Conservation (phyloP, 2,888 invertebrate genomes). For the Drosophila demipolita region DNA sequence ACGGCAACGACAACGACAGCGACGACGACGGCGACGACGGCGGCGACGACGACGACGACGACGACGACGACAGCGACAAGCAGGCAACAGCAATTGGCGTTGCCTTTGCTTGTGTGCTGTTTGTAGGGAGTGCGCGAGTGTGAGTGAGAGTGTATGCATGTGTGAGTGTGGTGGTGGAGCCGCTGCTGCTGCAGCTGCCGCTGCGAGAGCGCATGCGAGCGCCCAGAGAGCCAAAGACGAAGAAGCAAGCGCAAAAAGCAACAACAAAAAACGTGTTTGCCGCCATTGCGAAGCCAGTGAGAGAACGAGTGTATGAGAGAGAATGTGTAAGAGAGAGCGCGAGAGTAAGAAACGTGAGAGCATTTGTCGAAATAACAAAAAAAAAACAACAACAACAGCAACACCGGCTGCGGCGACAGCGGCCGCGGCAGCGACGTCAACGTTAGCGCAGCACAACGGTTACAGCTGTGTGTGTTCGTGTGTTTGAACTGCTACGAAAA, state of each 20-base stretch:
- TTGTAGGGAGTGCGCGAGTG: constrained; percentile 13
- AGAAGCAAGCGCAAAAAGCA: constrained; percentile 72
- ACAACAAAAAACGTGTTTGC: constrained; percentile 78
- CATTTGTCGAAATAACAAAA: constrained; percentile 9
- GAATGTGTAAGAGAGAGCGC: constrained; percentile 23
- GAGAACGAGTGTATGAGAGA: constrained; percentile 13
- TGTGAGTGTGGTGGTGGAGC: constrained; percentile 56
- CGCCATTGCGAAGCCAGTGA: constrained; percentile 62
- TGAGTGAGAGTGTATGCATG: constrained; percentile 42
- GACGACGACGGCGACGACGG: constrained; percentile 8
- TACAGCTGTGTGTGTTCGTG: constrained; percentile 49
- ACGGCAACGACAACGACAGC: constrained; percentile 22
- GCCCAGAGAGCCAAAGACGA: constrained; percentile 68
- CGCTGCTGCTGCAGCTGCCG: constrained; percentile 17
- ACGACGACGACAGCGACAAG: constrained; percentile 58
- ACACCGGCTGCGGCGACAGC: constrained; percentile 56
- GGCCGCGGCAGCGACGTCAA: constrained; percentile 62
- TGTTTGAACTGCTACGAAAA: constrained; percentile 70
- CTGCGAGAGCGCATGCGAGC: constrained; percentile 74
- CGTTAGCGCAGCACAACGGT: constrained; percentile 43
- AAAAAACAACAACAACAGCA: constrained; percentile 52
- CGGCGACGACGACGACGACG: constrained; percentile 20
- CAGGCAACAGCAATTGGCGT: constrained; percentile 72
- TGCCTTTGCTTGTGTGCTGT: constrained; percentile 47
- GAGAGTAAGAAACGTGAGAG: constrained; percentile 38